Evolutionary conservation across 1,140 invertebrate species (phyloP).

Genomic region (Aphelinus certus): DNA sequence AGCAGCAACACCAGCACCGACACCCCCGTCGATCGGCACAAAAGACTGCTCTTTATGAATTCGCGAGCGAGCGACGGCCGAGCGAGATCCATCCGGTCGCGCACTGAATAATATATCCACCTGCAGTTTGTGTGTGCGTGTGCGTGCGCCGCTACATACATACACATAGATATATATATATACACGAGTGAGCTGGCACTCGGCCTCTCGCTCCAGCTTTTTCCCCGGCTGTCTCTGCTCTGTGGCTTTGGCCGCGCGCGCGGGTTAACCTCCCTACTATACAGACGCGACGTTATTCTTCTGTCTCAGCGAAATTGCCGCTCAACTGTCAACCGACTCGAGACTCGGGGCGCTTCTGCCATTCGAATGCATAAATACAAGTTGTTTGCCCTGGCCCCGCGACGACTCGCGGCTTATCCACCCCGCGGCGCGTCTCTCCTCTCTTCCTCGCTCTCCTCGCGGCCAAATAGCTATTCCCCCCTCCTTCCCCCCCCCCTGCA

Average conservation of each 20-base stretch:
- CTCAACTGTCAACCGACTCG: constrained; percentile 19
- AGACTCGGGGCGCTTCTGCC: constrained; percentile 25
- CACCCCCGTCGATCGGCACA: constrained; percentile 57
- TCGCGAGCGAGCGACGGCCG: constrained; percentile 39
- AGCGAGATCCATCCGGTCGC: constrained; percentile 57
- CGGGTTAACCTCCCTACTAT: constrained; percentile 29
- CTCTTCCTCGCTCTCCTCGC: too few species aligned
- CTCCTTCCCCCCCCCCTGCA: background rate
- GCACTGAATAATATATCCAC: constrained; percentile 63
- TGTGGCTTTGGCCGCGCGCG: constrained; percentile 7
- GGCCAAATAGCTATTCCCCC: background rate
- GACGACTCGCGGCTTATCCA: too few species aligned
- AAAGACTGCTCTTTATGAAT: constrained; percentile 64
- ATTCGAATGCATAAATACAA: constrained; percentile 37
- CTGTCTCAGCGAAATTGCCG: constrained; percentile 23
- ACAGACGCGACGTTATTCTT: constrained; percentile 26
- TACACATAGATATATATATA: background rate
- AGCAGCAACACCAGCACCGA: constrained; percentile 27
- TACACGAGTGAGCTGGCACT: background rate
- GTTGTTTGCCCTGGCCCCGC: constrained; percentile 2
- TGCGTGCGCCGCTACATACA: background rate
- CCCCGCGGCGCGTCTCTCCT: too few species aligned
- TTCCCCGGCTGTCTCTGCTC: background rate
- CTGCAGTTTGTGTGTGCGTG: constrained; percentile 44
- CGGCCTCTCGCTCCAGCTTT: background rate